A percentile compares a stretch with the other conserved stretches of the same genome.
Conservation (phyloP, 1,140 invertebrate genomes). For the Trichoplusia ni region DNA sequence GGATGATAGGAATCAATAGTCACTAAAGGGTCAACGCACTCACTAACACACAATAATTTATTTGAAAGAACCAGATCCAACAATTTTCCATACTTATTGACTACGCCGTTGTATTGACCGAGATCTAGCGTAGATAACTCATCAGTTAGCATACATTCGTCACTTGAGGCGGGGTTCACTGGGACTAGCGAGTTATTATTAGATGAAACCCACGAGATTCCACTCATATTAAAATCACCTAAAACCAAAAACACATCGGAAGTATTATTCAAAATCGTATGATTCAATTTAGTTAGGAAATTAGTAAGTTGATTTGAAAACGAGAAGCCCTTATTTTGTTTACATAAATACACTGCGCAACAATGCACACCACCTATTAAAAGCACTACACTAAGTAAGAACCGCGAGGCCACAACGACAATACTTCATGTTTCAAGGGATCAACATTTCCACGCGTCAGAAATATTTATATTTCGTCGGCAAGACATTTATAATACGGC, state of each 20-base stretch:
- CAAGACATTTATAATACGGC: too few relatives aligned
- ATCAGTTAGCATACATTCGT: conserved; percentile 17
- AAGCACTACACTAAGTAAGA: too few relatives aligned
- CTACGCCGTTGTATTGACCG: conserved; percentile 21
- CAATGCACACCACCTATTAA: too few relatives aligned
- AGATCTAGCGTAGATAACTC: conserved; percentile 18
- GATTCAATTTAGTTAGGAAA: background rate
- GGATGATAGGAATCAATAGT: conserved; percentile 34
- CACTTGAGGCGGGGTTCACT: background rate
- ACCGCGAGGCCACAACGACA: too few relatives aligned
- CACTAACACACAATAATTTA: conserved; percentile 3
- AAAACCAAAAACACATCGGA: background rate
- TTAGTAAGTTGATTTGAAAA: background rate
- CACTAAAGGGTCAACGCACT: conserved; percentile 25
- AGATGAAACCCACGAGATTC: background rate
- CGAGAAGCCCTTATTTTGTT: background rate
- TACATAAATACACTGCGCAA: background rate
- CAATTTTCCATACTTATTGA: conserved; percentile 32
- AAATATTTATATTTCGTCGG: too few relatives aligned
- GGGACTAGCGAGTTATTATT: background rate
- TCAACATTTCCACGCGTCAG: too few relatives aligned
- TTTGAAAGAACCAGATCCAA: conserved; percentile 35
- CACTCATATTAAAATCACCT: too few relatives aligned
- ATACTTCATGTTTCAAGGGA: too few relatives aligned
- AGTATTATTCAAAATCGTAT: background rate